phyloP scores from a whole-genome alignment of 1,140 invertebrate species.

The Tyrophagus putrescentiae region DNA sequence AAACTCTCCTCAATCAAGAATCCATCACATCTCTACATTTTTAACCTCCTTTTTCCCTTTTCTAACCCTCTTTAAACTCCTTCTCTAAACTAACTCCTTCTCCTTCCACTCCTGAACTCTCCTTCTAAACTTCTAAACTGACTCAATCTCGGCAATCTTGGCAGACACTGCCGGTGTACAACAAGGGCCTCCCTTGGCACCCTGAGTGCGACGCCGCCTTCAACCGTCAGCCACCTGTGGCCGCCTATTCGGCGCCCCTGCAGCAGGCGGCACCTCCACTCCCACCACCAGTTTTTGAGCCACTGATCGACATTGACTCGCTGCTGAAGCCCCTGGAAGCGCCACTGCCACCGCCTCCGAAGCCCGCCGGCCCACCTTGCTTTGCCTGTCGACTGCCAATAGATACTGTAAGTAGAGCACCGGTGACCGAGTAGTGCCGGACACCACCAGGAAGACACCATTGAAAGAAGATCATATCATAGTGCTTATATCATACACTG shows the following conservation, averaged over 20 bases:
- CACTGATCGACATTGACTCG: conserved; percentile 5
- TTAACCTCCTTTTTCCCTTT: not conserved
- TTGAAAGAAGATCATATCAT: too few species aligned
- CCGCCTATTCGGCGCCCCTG: not conserved
- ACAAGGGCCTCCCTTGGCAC: conserved; percentile 15
- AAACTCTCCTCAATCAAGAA: too few species aligned
- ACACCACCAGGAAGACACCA: too few species aligned
- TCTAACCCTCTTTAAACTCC: not conserved
- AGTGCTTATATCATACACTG: too few species aligned
- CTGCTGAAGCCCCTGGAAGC: conserved; percentile 4
- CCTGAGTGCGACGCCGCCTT: conserved; percentile 12
- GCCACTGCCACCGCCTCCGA: not conserved
- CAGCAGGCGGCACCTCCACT: not conserved
- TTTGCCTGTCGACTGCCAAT: conserved; percentile 1
- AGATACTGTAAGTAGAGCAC: not conserved
- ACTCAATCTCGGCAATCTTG: not conserved
- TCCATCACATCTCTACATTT: too few species aligned
- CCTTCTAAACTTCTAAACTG: too few species aligned
- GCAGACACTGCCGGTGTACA: conserved; percentile 4
- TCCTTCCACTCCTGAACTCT: not conserved
- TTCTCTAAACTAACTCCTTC: not conserved
- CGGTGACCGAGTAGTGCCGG: too few species aligned
- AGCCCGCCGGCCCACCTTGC: not conserved
- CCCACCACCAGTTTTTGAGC: conserved; percentile 12
- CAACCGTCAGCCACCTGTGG: not conserved